Evolutionary conservation across 1,140 invertebrate genomes (phyloP).

Genomic region (Nymphalis io): DNA sequence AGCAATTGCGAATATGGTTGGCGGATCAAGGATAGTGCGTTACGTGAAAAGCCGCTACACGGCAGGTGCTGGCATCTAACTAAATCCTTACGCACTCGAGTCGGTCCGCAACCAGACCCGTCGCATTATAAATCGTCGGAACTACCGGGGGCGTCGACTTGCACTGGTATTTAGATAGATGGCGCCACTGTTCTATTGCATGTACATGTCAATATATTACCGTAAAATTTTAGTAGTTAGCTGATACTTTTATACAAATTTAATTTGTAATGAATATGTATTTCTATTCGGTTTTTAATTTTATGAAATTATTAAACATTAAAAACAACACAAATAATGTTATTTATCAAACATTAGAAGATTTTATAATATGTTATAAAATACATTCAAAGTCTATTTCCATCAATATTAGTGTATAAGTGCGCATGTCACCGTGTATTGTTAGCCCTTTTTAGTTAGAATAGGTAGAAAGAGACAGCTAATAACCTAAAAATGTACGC

Average conservation of each 20-base stretch:
- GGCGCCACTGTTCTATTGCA: conserved; percentile 15
- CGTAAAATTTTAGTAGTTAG: background rate
- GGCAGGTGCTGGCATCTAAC: conserved; percentile 56
- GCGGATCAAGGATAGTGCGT: conserved; percentile 54
- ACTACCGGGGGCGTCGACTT: conserved; percentile 44
- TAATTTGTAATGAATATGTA: background rate
- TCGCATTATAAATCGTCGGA: conserved; percentile 56
- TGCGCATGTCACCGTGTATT: conserved; percentile 64
- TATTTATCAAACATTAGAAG: background rate
- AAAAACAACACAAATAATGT: too few species aligned
- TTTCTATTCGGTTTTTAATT: background rate
- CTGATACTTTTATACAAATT: too few species aligned
- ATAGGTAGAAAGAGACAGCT: conserved; percentile 44
- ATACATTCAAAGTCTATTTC: conserved; percentile 34
- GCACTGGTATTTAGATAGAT: conserved; percentile 45
- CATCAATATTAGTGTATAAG: conserved; percentile 64
- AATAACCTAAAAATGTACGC: conserved; percentile 66
- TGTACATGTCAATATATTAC: background rate
- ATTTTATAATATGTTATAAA: conserved; percentile 5
- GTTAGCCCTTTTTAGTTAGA: conserved; percentile 40
- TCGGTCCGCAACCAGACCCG: conserved; percentile 63
- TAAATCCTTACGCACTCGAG: conserved; percentile 48
- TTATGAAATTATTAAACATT: background rate
- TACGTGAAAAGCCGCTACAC: conserved; percentile 44
- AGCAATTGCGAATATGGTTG: conserved; percentile 58